Conservation (phyloP, 2,888 invertebrate species). For the Aquatica leii region DNA sequence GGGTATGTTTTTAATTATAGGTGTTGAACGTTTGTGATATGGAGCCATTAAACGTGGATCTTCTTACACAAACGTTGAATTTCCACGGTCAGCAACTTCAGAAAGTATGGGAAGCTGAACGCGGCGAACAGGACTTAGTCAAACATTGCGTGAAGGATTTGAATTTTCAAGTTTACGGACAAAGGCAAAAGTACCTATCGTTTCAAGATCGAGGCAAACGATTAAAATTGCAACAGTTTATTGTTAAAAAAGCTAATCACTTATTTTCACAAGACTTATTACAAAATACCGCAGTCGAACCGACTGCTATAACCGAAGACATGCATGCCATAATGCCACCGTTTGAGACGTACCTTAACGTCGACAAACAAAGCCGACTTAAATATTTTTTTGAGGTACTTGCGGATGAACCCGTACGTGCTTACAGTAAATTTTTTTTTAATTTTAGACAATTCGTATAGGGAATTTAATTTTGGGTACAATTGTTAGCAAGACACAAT, state of each 20-base stretch:
- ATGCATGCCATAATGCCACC: slow-evolving; percentile 86
- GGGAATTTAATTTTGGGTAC: slow-evolving; percentile 83
- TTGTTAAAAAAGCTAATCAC: slow-evolving; percentile 82
- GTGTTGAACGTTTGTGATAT: slow-evolving; percentile 47
- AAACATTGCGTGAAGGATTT: slow-evolving; percentile 68
- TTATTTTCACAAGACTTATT: slow-evolving; percentile 70
- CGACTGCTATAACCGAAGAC: slow-evolving; percentile 66
- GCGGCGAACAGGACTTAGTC: slow-evolving; percentile 77
- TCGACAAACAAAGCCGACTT: slow-evolving; percentile 79
- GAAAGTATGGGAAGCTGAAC: slow-evolving; percentile 87
- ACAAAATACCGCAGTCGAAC: slow-evolving; percentile 63
- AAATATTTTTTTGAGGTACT: slow-evolving; percentile 83
- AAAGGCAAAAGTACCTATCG: slow-evolving; percentile 80
- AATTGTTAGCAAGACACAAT: slow-evolving; percentile 77
- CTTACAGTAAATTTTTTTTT: no score
- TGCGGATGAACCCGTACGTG: no score
- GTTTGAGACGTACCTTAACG: slow-evolving; percentile 82
- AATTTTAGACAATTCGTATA: slow-evolving; percentile 70
- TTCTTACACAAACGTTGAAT: slow-evolving; percentile 77
- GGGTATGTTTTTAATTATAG: no score
- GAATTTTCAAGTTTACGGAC: slow-evolving; percentile 79
- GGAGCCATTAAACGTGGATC: slow-evolving; percentile 65
- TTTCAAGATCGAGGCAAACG: slow-evolving; percentile 86
- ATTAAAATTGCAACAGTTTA: slow-evolving; percentile 85
- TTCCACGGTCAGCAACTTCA: slow-evolving; percentile 89